phyloP scores from a whole-genome alignment of 2,113 vertebrate genomes.

The Glaucidium brasilianum region DNA sequence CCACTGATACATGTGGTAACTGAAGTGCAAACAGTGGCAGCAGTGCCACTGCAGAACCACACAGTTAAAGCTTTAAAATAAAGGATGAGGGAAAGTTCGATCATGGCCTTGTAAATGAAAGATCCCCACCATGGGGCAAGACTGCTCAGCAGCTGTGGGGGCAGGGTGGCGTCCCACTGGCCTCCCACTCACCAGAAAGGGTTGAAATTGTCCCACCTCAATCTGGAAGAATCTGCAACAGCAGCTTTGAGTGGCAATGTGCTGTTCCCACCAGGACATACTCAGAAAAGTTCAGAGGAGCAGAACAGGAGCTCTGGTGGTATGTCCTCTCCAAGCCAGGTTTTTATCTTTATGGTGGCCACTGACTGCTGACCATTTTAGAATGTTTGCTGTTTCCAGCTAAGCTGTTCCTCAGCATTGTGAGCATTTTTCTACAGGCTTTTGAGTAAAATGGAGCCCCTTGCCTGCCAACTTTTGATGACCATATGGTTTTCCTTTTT shows the following conservation, averaged over 20 bases:
- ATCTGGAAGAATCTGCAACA: background rate
- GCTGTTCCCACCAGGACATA: background rate
- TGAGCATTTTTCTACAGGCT: background rate
- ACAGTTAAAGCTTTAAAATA: background rate
- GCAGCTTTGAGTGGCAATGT: background rate
- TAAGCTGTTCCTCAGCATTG: background rate
- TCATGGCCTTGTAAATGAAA: background rate
- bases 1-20: background rate
- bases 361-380: background rate
- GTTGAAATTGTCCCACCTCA: background rate
- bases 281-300: background rate
- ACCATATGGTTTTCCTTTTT: background rate
- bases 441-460: background rate
- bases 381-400: background rate
- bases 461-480: background rate
- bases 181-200: background rate
- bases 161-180: background rate
- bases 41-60: background rate
- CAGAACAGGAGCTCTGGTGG: background rate
- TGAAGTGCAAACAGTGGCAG: background rate
- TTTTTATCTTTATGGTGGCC: background rate
- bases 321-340: background rate
- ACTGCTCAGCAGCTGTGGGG: background rate
- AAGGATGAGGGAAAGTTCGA: background rate
- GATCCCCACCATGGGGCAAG: background rate